Evolutionary conservation across 2,888 invertebrate species (phyloP), one percentile per base, ranked within the genome.

Genomic region (Deilephila elpenor): DNA sequence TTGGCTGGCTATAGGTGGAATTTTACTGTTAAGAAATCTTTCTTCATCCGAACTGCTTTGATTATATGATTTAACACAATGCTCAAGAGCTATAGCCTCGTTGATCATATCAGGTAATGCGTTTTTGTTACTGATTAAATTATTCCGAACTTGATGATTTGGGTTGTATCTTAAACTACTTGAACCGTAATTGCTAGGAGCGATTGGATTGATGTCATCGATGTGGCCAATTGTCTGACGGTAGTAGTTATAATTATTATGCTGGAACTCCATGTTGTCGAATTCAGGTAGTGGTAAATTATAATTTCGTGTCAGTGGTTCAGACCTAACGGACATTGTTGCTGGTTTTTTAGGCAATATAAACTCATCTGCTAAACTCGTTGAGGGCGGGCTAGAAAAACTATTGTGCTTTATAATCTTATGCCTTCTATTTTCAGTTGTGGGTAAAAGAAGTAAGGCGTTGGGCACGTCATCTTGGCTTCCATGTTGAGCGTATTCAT

Each of bases 31-130:
- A 29, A 91, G 59, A 90, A 95, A 84, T 89, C 83, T 88, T 85
- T 93, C 93, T 76, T 94, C 94, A 78, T 93, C 93, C 5, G 92
- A 93, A 83, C 93, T 93, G 72, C 88, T 92, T 70, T 89, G 87
- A 76, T 89, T 90, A 76, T 90, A 93, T 3, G 87, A 86, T 84
- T 93, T 93, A 59, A 91, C 85, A 80, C 90, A 88, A 76, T 93
- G 87, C 76, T 96, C 95, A 59, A 96, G 92, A 59, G 94, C 96
- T 77, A 96, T 94, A 0, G 96, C 96, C 86, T 97, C 96, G 77
- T 96, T 96, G 0, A 96, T 95, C 95, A 96, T 96, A 84, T 96
- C 96, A 0, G 96, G 96, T 83, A 95, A 88, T 59, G 86, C 83
- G 78, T 89, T 92, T 78, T 93, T 93, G 75, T 89, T 91, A 70